Base-by-base conservation (phyloP, 2,113 vertebrate species). In the Piprites chloris region DNA sequence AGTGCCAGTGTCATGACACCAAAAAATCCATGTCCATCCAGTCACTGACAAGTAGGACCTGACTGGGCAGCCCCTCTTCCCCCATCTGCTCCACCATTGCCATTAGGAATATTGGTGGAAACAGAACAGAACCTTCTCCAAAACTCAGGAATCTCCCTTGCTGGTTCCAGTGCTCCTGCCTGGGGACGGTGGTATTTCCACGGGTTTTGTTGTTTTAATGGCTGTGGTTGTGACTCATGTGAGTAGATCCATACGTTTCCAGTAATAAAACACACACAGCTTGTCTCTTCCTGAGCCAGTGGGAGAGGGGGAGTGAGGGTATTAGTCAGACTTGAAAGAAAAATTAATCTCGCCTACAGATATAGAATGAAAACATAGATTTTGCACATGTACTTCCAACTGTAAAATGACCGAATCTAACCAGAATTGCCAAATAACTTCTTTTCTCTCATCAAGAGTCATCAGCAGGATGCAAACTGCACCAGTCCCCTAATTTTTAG, bases 211-310 rank as follows among this genome's bases (percentile, higher is more conserved):
- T 91, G 50, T 16, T 94, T 89, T 93, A 90, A 89, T 92, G 63
- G 86, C 68, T 18, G 9, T 62, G 53, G 16, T 39, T 72, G 83
- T 89, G 84, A 93, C 83, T 92, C 77, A 74, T 77, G 52, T 75
- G 85, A 96, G 42, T 21, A 71, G 85, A 82, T 78, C 86, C 75
- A 28, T 87, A 73, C 66, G 77, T 89, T 90, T 75, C 80, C 33
- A 68, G 72, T 95, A 87, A 94, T 94, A 91, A 83, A 95, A 35
- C 68, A 50, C 89, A 92, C 71, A 44, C 47, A 91, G 87, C 85
- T 87, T 93, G 69, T 84, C 30, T 80, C 56, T 77, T 58, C 67
- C 84, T 83, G 81, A 84, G 85, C 53, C 76, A 53, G 61, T 50
- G 87, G 74, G 33, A 52, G 82, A 82, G 74, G 35, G 26, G 23